Base-by-base conservation (phyloP, 1,140 invertebrate species). In the Orchesella cincta region DNA sequence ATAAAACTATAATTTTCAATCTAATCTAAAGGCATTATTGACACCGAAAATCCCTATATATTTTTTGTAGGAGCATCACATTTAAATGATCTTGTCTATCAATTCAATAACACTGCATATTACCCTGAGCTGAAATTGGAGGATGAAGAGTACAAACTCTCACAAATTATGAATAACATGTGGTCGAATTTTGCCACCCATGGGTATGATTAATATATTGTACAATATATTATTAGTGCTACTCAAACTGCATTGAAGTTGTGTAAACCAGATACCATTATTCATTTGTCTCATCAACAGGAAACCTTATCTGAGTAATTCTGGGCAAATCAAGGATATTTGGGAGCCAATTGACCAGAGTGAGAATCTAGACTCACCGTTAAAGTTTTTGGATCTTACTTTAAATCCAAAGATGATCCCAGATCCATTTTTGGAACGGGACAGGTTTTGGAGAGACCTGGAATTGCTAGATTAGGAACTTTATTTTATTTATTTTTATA, bases 111-210 rank as follows among this genome's bases (percentile, higher is more conserved):
- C 57, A 79, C 81, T 16, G 73, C 54, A 1, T 77, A 79, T 57
- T 82, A 82, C 31, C 54, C 77, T 31, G 76, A 57, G 0, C 51
- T 82, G 1, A 31, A 77, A 39, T 26, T 67, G 3, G 54, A 71
- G 18, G 77, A 80, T 34, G 77, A 78, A 62, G 81, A 82, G 46
- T 79, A 74, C 36, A 16, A 73, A 29, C 26, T 82, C 14, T 77
- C 79, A 0, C 52, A 72, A 74, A 57, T 80, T 23, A 76, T 82
- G 39, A 78, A 51, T 1, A 82, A 67, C 62, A 33, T 82, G 29
- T 82, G 81, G 81, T 36, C 70, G 1, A 82, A 82, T 51, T 82
- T 82, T 80, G 81, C 79, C 14, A 75, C 29, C n/a, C 72, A 57
- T 0, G 80, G 80, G 80, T 81, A 79, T 46, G 39, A 12, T 46